Conservation (phyloP, 2,888 invertebrate species). For the Diadromus collaris region DNA sequence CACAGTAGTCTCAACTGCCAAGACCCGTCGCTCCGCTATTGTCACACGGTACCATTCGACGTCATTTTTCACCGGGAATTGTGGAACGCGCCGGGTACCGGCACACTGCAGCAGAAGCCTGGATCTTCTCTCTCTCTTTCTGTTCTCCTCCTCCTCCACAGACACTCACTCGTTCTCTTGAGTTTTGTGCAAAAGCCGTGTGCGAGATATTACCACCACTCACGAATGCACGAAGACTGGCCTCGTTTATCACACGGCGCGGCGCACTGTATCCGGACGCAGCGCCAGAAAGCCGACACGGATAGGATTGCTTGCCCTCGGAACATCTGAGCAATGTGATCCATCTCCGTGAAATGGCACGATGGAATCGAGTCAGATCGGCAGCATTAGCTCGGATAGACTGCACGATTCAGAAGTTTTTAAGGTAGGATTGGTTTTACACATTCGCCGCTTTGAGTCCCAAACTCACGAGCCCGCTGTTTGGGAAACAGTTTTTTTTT, state of each 20-base stretch:
- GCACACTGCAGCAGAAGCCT: conserved; percentile 50
- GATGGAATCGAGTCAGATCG: not conserved
- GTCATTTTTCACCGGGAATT: conserved; percentile 64
- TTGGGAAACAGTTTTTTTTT: conserved; percentile 10
- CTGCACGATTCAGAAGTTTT: not conserved
- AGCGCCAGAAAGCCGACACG: conserved; percentile 4
- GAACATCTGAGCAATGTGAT: conserved; percentile 15
- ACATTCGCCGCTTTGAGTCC: not conserved
- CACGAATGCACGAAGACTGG: conserved; percentile 44
- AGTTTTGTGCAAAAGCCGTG: conserved; percentile 49
- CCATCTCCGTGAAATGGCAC: not conserved
- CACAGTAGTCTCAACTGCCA: conserved; percentile 56
- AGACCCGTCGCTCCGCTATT: conserved; percentile 58
- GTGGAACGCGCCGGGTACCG: conserved; percentile 34
- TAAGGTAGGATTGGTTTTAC: not conserved
- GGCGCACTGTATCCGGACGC: conserved; percentile 24
- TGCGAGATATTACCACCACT: conserved; percentile 49
- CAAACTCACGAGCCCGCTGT: not conserved
- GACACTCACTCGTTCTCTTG: conserved; percentile 37
- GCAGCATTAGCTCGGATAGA: not conserved
- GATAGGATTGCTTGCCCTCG: conserved; percentile 23
- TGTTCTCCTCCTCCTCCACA: conserved; percentile 16
- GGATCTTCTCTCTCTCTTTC: conserved; percentile 9
- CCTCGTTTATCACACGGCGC: conserved; percentile 50
- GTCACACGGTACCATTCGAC: conserved; percentile 63